These are phyloP conservation scores for Phymorhynchus buccinoides DNA, from an alignment of 1,140 invertebrate species.

Conservation along the genomic window DNA sequence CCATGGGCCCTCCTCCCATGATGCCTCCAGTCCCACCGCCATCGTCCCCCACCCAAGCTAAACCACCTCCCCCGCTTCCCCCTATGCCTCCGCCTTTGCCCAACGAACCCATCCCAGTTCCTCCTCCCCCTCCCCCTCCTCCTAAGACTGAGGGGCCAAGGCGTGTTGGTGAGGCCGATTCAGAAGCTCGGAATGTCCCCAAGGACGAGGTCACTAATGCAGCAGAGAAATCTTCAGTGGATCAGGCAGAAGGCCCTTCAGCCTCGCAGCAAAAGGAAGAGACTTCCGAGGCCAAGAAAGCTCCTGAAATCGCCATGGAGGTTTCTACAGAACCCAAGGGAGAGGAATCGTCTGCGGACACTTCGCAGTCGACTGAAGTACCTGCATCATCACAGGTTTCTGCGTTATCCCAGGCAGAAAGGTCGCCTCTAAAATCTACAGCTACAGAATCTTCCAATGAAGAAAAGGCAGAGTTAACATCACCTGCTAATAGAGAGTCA, in stretches of 20 bases:
- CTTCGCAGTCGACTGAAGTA: not conserved
- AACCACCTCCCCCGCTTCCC: not conserved
- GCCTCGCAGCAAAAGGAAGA: not conserved
- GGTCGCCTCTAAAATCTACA: not conserved
- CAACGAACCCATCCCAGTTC: not conserved
- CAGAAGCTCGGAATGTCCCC: not conserved
- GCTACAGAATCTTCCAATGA: not conserved
- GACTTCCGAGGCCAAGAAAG: too few relatives aligned
- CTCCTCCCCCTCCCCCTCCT: slow-evolving; percentile 15
- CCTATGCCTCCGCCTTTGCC: not conserved
- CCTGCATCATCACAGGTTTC: not conserved
- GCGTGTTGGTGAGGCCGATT: not conserved
- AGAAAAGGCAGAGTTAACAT: too few relatives aligned
- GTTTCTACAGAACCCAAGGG: not conserved
- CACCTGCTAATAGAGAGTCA: too few relatives aligned
- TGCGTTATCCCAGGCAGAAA: not conserved
- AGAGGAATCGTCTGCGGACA: too few relatives aligned
- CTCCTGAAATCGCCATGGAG: too few relatives aligned
- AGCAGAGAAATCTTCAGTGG: too few relatives aligned
- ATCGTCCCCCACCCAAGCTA: not conserved
- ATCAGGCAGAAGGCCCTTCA: not conserved
- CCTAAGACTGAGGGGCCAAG: not conserved
- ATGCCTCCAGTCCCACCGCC: not conserved
- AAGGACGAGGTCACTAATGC: not conserved
- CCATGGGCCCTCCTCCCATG: not conserved